Base-by-base conservation (phyloP, 2,113 vertebrate species). In the Garra rufa region DNA sequence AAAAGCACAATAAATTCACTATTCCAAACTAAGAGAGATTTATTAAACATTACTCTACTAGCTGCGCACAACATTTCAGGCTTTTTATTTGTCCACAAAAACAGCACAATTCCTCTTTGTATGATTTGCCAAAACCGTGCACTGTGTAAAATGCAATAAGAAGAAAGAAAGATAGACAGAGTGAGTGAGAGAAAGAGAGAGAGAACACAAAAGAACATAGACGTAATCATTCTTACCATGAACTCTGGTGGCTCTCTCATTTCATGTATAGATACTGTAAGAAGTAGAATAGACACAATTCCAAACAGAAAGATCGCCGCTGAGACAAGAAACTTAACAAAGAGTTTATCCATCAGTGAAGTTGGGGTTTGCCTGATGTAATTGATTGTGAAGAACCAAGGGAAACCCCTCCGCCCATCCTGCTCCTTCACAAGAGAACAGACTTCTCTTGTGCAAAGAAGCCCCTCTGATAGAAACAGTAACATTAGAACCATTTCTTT, bases 241-340 rank as follows among this genome's bases (percentile, higher is more conserved):
- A 95, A 94, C 74, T 87, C 86, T 1, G 96, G 95, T 2, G 91
- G 87, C 26, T 94, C 93, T 74, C 69, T 92, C 44, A 95, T 44
- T 86, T 97, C 94, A 65, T 92, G 88, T 8, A 93, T 91, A 59
- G 92, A 92, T 24, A 97, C 67, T 2, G 95, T 95, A 26, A 99
- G 96, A 10, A 98, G 94, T 76, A 98, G 91, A 84, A 97, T 91
- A 8, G 94, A 95, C 3, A 93, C 86, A 3, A 96, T 76, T 74
- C 94, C 95, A 2, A 92, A 89, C 7, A 95, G 55, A 85, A 96
- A 91, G 48, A 98, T 92, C 4, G 92, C 87, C 80, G 91, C n/a
- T 85, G 92, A 75, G 88, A 88, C 83, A 89, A 81, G 83, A 4
- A 94, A 85, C 9, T 81, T 85, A 88, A 86, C 63, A 59, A 71